Evolutionary conservation across 2,888 invertebrate genomes (phyloP), one percentile per base, ranked within the genome.

Genomic region (Polydrusus pterygomalis): DNA sequence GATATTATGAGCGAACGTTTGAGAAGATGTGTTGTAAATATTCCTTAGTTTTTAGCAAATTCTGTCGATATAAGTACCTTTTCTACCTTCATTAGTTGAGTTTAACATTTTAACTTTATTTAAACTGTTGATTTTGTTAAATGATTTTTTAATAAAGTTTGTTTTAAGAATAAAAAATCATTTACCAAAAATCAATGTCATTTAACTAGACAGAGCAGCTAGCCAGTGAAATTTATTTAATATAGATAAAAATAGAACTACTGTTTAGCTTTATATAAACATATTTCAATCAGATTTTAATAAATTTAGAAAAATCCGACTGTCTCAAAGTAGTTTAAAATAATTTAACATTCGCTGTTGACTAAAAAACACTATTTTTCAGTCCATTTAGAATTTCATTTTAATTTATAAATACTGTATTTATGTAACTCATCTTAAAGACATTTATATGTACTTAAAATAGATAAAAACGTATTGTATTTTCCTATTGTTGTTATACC

Each of bases 401-500:
- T 80, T 79, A 80, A 79, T 82, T 81, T 82, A 82, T 81, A 80
- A 79, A 81, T 79, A 81, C 80, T 82, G 82, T 84, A 83, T 83
- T 83, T 84, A 84, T 83, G 63, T 72, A 82, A 80, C 80, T 81
- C 81, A 82, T 82, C 80, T 79, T 80, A 81, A 79, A 79, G 78
- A 78, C 79, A 79, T 80, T 34, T 79, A 71, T 72, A 18, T 77
- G 77, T 73, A 81, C 78, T 81, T 80, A 81, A 79, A 80, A 78
- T 83, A 83, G 81, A 83, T 81, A 81, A 82, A 82, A 81, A 81
- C 81, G 81, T 84, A 73, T 70, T 77, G 82, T 85, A 83, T 83
- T 83, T 83, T 83, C 83, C 82, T 84, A 83, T 84, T 84, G 82
- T 84, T 85, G 84, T 85, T 85, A 84, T 83, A 82, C 80, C 83